Base-by-base conservation (phyloP, 2,888 invertebrate species). In the Eilema depressum region DNA sequence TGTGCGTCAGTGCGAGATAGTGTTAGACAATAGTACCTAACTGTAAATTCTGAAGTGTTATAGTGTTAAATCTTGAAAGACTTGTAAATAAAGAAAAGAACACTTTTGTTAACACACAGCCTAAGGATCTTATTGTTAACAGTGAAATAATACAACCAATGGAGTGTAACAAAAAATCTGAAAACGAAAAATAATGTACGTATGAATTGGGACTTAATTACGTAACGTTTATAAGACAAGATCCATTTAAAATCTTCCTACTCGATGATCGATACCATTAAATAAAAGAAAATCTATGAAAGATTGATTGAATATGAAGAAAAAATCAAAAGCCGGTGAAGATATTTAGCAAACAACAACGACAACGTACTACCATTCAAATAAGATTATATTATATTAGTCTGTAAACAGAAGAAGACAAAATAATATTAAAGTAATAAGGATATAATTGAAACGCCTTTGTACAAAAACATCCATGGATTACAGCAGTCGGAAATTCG, bases 11-110 rank as follows among this genome's bases (percentile, higher is more conserved):
- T 26, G 25, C 26, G 47, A 47, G n/a, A 47, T 26, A 47, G 47
- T 11, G 41, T 47, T 20, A 57, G 63, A 63, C 14, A 74, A 74
- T 69, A 64, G 23, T 59, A 28, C 4, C 47, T n/a, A 28, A 8
- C 47, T n/a, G 28, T 62, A 23, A 30, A 4, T n/a, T 61, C 5
- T 67, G 23, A 61, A 56, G 41, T 28, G 8, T 17, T 28, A 28
- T 4, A 62, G 68, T 56, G 33, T 33, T 62, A 25, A 41, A 60
- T 4, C 59, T 59, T 59, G 59, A 14, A 26, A 53, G 41, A 60
- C 60, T 66, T 12, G 14, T 41, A 14, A n/a, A 3, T 41, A 14
- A 7, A n/a, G 20, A 47, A 47, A 47, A 47, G 5, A 47, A 14
- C 17, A 41, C 3, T 41, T n/a, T 4, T 41, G 4, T 41, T 41